Evolutionary conservation across 2,113 vertebrate species (phyloP), one percentile per base, ranked within the genome.

Genomic region (Gallinago undulata): DNA sequence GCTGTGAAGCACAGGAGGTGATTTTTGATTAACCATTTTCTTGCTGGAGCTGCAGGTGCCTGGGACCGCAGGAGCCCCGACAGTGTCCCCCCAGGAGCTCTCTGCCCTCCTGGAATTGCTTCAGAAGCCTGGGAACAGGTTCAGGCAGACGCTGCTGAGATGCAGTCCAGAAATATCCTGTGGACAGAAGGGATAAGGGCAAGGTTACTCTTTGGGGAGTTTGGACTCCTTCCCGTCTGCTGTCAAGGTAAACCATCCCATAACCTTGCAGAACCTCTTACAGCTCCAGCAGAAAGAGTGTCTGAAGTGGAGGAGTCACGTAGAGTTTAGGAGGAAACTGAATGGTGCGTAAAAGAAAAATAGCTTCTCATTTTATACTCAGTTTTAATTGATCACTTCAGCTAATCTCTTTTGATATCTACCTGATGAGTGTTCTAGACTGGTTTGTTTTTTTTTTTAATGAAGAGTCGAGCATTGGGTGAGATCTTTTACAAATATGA

Each of bases 41-140:
- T 17, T 14, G 7, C 73, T 6, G 5, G n/a, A 17, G 22, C 43
- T 35, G 81, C 4, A 0, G 1, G 53, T 23, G n/a, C 50, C 23
- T 5, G 55, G 5, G 59, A 12, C 7, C 4, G 1, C 60, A 47
- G 72, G 45, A 25, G 53, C 63, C 63, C 48, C 3, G 24, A 82
- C 13, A 7, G 13, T 2, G 2, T 51, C 33, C 3, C 31, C 76
- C 64, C 51, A 19, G 63, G 64, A 81, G 69, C 37, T 19, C 69
- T 22, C 8, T 30, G 45, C 50, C 47, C 2, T 25, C 60, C 51
- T 67, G 89, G 66, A 23, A 3, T 18, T 41, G 24, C 39, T 75
- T 69, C 70, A 74, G 74, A 5, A 24, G 21, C 8, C 2, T 37
- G 75, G 57, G 12, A 21, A 19, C 28, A 22, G 27, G 30, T 16